A percentile compares a stretch with the other conserved stretches of the same genome.
phyloP scores from a whole-genome alignment of 2,113 vertebrate species.

The Ageneiosus marmoratus region DNA sequence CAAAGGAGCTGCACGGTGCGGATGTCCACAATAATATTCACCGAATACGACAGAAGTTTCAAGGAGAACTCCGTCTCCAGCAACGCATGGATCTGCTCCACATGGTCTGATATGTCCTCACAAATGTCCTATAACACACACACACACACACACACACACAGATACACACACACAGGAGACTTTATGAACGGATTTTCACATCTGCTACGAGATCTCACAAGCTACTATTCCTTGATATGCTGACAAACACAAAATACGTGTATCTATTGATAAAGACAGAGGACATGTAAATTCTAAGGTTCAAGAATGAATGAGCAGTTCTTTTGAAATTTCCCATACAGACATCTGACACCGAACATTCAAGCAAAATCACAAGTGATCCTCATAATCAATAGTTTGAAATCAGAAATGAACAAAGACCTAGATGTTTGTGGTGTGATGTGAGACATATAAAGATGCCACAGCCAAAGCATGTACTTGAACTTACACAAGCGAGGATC shows the following conservation, averaged over 20 bases:
- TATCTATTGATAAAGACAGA: background rate
- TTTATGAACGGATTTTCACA: background rate
- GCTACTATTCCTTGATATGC: background rate
- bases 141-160: conserved; percentile 20
- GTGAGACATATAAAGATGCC: background rate
- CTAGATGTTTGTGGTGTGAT: background rate
- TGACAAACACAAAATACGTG: background rate
- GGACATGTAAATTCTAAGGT: background rate
- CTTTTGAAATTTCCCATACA: background rate
- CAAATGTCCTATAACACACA: conserved; percentile 84
- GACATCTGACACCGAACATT: background rate
- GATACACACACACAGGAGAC: conserved; percentile 13
- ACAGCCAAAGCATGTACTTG: background rate
- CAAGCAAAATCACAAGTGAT: background rate
- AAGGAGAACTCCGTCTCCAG: conserved; percentile 97
- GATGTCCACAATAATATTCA: conserved; percentile 97
- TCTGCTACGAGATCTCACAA: background rate
- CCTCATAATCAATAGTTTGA: background rate
- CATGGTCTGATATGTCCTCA: conserved; percentile 98
- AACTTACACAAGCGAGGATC: background rate
- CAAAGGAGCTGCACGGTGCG: conserved; percentile 92
- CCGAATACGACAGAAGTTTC: conserved; percentile 95
- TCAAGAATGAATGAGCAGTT: background rate
- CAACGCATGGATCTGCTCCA: conserved; percentile 97
- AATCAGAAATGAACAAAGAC: background rate